Evolutionary conservation across 2,797 vertebrate species (phyloP).

Genomic region (Acipenser oxyrinchus): DNA sequence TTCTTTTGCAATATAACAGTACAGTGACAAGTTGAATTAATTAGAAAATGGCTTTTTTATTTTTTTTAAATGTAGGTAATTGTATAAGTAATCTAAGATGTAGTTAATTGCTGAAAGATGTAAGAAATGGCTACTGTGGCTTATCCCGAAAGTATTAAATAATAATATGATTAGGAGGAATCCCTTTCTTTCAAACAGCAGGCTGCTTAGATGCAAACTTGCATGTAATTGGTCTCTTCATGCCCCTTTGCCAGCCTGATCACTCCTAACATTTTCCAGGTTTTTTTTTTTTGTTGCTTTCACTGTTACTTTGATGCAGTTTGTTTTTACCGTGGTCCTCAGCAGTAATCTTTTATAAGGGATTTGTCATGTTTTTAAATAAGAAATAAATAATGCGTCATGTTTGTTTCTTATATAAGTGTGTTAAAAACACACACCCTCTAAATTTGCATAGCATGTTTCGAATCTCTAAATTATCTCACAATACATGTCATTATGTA

Average conservation of each 20-base stretch:
- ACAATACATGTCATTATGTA: too few species aligned
- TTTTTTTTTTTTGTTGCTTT: too few species aligned
- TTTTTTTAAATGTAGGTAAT: constrained; percentile 53
- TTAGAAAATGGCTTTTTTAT: constrained; percentile 28
- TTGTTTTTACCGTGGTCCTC: too few species aligned
- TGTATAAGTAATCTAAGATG: constrained; percentile 55
- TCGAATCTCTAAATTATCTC: too few species aligned
- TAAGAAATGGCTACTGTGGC: constrained; percentile 36
- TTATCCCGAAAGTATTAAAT: constrained; percentile 53
- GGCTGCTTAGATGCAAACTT: constrained; percentile 51
- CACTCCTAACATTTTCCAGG: constrained; percentile 31
- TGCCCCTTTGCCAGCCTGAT: constrained; percentile 39
- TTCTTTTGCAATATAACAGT: too few species aligned
- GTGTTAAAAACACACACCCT: too few species aligned
- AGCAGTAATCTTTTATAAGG: too few species aligned
- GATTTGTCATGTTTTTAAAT: too few species aligned
- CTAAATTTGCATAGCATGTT: too few species aligned
- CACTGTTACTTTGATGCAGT: too few species aligned
- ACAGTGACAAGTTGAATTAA: constrained; percentile 31
- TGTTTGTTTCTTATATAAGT: too few species aligned
- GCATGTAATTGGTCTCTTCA: constrained; percentile 47
- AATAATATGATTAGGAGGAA: constrained; percentile 52
- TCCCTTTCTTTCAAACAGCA: constrained; percentile 45
- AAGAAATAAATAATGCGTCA: too few species aligned
- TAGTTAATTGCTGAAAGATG: constrained; percentile 58